phyloP scores from a whole-genome alignment of 2,113 vertebrate genomes.

The Solea solea region DNA sequence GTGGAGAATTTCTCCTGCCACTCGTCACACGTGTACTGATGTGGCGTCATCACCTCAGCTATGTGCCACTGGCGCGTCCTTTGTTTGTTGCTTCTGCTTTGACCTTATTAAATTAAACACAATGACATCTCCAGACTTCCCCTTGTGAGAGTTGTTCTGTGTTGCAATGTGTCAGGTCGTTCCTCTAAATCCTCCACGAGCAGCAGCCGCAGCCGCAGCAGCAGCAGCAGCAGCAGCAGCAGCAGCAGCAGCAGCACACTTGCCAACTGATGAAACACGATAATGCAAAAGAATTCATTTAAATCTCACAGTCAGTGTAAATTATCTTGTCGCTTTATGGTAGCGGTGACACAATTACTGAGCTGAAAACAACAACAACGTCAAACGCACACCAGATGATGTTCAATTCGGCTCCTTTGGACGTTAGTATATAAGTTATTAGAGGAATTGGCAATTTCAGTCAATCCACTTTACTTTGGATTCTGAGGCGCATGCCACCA shows the following conservation, averaged over 20 bases:
- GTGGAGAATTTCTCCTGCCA: constrained; percentile 52
- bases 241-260: constrained; percentile 38
- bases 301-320: constrained; percentile 48
- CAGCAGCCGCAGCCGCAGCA: constrained; percentile 46
- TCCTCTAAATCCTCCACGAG: constrained; percentile 68
- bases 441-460: too few relatives aligned
- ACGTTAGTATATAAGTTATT: too few relatives aligned
- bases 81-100: constrained; percentile 66
- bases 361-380: constrained; percentile 6
- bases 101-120: constrained; percentile 77
- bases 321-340: constrained; percentile 46
- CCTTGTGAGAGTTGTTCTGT: constrained; percentile 58
- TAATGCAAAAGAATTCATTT: constrained; percentile 69
- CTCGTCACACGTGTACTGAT: constrained; percentile 43
- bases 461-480: background rate
- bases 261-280: constrained; percentile 60
- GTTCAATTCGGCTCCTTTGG: background rate
- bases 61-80: constrained; percentile 27
- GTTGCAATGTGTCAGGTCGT: constrained; percentile 64
- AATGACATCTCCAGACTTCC: constrained; percentile 60
- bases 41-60: constrained; percentile 55
- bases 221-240: constrained; percentile 38
- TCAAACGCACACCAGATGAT: background rate
- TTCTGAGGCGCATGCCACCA: constrained; percentile 1
- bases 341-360: background rate